Conservation (phyloP, 2,113 vertebrate genomes). For the Cochlearius cochlearius region DNA sequence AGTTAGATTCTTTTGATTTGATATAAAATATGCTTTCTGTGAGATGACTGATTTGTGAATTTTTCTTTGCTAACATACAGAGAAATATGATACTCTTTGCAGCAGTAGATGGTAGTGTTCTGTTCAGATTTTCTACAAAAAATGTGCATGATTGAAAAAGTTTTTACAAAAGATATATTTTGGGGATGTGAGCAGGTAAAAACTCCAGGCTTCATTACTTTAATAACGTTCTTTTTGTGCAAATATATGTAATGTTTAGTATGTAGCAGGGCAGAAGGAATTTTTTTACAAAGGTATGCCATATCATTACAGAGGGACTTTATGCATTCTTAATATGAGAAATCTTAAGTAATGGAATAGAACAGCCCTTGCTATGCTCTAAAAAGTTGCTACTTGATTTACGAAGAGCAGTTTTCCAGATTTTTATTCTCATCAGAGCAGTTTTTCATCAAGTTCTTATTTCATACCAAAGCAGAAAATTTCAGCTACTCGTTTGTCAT, state of each 20-base stretch:
- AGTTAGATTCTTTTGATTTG: not conserved
- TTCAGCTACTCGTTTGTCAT: not conserved
- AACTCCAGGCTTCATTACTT: not conserved
- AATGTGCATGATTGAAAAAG: not conserved
- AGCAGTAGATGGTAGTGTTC: not conserved
- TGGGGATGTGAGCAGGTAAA: not conserved
- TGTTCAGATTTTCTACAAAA: conserved; percentile 1
- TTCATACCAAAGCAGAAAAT: conserved; percentile 7
- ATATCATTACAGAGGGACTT: not conserved
- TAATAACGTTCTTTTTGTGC: not conserved
- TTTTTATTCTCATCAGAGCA: conserved; percentile 8
- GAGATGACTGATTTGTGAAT: not conserved
- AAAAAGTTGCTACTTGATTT: not conserved
- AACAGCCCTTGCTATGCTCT: not conserved
- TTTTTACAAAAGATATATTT: not conserved
- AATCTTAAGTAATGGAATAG: not conserved
- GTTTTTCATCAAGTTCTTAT: conserved; percentile 6
- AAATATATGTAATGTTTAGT: not conserved
- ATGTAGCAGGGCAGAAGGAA: not conserved
- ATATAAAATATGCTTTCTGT: not conserved
- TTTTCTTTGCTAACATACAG: not conserved
- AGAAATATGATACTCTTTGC: not conserved
- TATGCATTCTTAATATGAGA: not conserved
- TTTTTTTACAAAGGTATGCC: not conserved
- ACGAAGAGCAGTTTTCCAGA: conserved; percentile 11